phyloP scores from a whole-genome alignment of 23 tunicate genomes.

The Trididemnum nubilum region DNA sequence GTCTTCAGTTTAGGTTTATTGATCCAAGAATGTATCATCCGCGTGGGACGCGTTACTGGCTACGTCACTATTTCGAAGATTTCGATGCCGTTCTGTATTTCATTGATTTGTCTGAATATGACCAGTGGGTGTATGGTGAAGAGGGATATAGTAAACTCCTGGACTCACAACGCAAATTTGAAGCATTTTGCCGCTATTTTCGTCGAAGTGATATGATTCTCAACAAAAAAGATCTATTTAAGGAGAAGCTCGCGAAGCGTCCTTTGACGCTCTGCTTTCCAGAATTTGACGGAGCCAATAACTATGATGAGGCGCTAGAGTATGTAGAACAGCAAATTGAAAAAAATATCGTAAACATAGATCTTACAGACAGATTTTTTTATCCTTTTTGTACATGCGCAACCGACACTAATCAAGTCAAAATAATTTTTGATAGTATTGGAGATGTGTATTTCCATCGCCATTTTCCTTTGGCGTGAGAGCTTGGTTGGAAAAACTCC shows the following conservation, averaged over 20 bases:
- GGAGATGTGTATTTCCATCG: no score
- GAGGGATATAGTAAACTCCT: slow-evolving; percentile 71
- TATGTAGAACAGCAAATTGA: slow-evolving; percentile 63
- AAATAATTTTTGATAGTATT: no score
- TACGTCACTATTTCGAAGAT: slow-evolving; percentile 64
- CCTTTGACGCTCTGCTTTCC: slow-evolving; percentile 82
- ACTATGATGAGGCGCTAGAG: slow-evolving; percentile 46
- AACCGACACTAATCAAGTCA: slow-evolving; percentile 77
- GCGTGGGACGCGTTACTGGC: background rate
- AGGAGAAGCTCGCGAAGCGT: slow-evolving; percentile 62
- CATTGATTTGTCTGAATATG: slow-evolving; percentile 79
- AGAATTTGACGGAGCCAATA: slow-evolving; percentile 64
- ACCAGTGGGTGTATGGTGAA: slow-evolving; percentile 72
- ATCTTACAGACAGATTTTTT: no score
- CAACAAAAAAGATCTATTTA: slow-evolving; percentile 80
- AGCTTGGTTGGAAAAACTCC: no score
- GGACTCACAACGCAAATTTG: slow-evolving; percentile 66
- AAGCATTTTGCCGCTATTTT: slow-evolving; percentile 58
- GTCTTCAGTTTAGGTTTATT: background rate
- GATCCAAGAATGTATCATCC: background rate
- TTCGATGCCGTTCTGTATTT: slow-evolving; percentile 79
- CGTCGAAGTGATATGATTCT: slow-evolving; percentile 25
- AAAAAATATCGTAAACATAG: no score
- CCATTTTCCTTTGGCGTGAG: no score
- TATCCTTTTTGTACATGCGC: slow-evolving; percentile 77